Percentiles rank a stretch among this genome's conserved stretches.
These are phyloP conservation scores for Pseudorectes ferrugineus DNA, from an alignment of 2,113 vertebrate genomes.

Conservation along the genomic window DNA sequence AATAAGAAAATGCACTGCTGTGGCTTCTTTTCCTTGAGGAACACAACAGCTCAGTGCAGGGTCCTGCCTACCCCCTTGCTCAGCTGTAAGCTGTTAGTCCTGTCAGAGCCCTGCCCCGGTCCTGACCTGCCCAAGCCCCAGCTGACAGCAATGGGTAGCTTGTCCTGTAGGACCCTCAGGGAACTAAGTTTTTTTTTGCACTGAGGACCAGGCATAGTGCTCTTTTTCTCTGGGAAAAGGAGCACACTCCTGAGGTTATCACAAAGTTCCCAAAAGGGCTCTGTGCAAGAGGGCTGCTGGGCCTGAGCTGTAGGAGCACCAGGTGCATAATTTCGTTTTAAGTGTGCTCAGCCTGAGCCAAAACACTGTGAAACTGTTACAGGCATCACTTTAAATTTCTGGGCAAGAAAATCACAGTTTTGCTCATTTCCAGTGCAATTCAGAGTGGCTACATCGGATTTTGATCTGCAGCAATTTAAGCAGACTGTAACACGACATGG, in stretches of 20 bases:
- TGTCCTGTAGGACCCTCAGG: neutral
- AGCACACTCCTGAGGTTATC: neutral
- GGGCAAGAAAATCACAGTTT: neutral
- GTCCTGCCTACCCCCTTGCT: rapidly evolving
- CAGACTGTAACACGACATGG: neutral
- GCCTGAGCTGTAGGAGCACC: neutral
- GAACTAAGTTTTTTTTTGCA: neutral
- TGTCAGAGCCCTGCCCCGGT: neutral
- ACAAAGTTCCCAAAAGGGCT: neutral
- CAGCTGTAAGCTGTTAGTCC: neutral
- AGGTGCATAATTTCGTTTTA: neutral
- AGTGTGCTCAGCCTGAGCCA: neutral
- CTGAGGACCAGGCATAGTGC: rapidly evolving
- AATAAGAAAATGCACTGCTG: neutral
- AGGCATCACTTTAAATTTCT: neutral
- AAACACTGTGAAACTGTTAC: neutral
- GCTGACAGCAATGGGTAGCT: neutral
- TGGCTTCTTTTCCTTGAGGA: neutral
- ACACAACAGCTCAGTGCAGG: rapidly evolving
- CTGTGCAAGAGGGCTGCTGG: neutral
- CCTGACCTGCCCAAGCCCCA: neutral
- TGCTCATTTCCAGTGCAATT: neutral
- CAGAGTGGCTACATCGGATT: neutral
- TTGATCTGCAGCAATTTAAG: neutral
- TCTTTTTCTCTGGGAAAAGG: neutral